Percentiles rank a stretch among this genome's conserved stretches.
phyloP scores from a whole-genome alignment of 1,140 invertebrate genomes.

The Magallana angulata region DNA sequence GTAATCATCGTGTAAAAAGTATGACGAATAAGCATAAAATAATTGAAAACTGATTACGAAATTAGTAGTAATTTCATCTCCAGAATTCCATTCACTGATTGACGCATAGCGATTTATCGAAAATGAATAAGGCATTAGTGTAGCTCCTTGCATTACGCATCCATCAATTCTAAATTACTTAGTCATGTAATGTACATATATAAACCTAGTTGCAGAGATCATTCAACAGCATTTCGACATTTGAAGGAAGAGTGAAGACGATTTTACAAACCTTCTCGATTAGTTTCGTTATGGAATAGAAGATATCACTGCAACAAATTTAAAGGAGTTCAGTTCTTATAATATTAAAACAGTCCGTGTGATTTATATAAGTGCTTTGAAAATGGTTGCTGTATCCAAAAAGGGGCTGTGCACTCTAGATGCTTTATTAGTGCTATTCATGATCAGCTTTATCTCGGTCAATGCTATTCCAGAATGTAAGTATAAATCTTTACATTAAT shows the following conservation, averaged over 20 bases:
- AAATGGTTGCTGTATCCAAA: conserved; percentile 3
- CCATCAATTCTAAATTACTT: conserved; percentile 6
- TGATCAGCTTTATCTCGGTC: neutral
- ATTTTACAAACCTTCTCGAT: neutral
- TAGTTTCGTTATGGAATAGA: conserved; percentile 11
- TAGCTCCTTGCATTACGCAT: conserved; percentile 15
- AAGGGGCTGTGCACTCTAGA: neutral
- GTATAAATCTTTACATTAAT: neutral
- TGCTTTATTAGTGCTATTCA: conserved; percentile 5
- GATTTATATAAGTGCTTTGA: neutral
- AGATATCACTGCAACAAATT: neutral
- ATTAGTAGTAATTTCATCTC: neutral
- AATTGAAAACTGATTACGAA: conserved; percentile 25
- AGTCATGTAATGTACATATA: conserved; percentile 25
- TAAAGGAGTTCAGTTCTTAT: no score
- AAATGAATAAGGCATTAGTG: conserved; percentile 28
- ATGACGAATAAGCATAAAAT: conserved; percentile 16
- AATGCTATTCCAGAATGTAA: conserved; percentile 30
- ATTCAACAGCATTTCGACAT: neutral
- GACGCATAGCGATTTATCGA: neutral
- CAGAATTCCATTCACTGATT: conserved; percentile 31
- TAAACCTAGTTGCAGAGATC: neutral
- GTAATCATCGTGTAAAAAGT: neutral
- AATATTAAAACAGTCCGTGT: no score
- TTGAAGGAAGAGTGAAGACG: neutral